These are phyloP conservation scores for Xylocampa areola DNA, from an alignment of 2,888 invertebrate species.

Conservation along the genomic window DNA sequence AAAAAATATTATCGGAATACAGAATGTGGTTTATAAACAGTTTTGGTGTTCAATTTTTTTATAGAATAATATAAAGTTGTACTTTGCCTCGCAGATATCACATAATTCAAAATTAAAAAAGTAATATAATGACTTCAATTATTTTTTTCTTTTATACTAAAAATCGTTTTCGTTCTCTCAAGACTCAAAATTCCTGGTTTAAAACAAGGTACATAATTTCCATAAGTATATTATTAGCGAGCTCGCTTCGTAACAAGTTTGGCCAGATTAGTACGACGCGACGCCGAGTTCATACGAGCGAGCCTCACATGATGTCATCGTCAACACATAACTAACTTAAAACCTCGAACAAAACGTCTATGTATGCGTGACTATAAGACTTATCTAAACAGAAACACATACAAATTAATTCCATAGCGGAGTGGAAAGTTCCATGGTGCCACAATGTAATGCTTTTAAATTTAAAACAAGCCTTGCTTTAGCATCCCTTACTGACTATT, in stretches of 20 bases:
- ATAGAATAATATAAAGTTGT: slow-evolving; percentile 19
- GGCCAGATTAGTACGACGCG: slow-evolving; percentile 63
- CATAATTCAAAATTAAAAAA: no score
- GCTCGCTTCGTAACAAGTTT: slow-evolving; percentile 69
- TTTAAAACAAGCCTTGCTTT: slow-evolving; percentile 65
- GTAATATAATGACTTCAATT: no score
- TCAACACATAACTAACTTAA: slow-evolving; percentile 61
- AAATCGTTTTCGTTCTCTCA: slow-evolving; percentile 14
- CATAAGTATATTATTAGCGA: slow-evolving; percentile 54
- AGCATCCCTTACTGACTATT: slow-evolving; percentile 64
- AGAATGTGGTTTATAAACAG: slow-evolving; percentile 24
- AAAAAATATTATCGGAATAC: slow-evolving; percentile 39
- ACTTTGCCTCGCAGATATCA: not conserved
- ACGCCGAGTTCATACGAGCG: slow-evolving; percentile 54
- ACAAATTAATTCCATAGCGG: slow-evolving; percentile 59
- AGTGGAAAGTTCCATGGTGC: slow-evolving; percentile 72
- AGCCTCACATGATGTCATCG: slow-evolving; percentile 73
- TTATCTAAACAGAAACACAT: slow-evolving; percentile 59
- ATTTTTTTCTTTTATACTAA: not conserved
- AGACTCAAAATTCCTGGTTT: slow-evolving; percentile 11
- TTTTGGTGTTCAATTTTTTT: no score
- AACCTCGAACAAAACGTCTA: slow-evolving; percentile 44
- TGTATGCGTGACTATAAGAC: slow-evolving; percentile 55
- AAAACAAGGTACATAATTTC: slow-evolving; percentile 35
- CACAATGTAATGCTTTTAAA: slow-evolving; percentile 59